Percentiles rank a stretch among this genome's conserved stretches.
Conservation (phyloP, 2,797 vertebrate species). For the Trachops cirrhosus region DNA sequence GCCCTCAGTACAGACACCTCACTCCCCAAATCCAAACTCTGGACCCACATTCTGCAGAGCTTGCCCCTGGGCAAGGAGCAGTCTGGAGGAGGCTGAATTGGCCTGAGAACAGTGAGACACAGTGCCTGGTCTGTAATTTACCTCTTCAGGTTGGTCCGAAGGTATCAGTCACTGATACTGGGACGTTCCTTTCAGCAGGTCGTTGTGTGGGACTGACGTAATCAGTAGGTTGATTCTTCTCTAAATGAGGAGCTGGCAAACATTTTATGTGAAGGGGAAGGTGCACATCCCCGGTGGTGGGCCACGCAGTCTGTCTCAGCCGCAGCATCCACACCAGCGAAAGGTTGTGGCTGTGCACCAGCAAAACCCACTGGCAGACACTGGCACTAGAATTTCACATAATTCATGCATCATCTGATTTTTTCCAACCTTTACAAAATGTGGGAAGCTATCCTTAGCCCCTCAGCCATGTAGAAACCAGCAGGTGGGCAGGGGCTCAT, state of each 20-base stretch:
- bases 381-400: not conserved
- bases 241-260: not conserved
- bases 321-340: rapidly evolving
- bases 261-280: not conserved
- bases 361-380: rapidly evolving
- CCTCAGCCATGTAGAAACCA: not conserved
- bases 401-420: not conserved
- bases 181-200: not conserved
- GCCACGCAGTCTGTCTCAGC: rapidly evolving
- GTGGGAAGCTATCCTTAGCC: not conserved
- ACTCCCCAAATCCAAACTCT: not conserved
- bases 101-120: rapidly evolving
- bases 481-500: not conserved
- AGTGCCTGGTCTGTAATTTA: not conserved
- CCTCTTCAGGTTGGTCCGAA: no score
- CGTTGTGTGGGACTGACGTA: not conserved
- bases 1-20: rapidly evolving
- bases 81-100: not conserved
- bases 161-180: no score
- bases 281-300: no score
- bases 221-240: not conserved
- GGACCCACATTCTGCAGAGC: not conserved
- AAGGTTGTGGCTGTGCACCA: rapidly evolving
- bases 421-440: not conserved
- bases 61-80: not conserved